Evolutionary conservation across 1,140 invertebrate genomes (phyloP).

Genomic region (Polypedilum pembai): DNA sequence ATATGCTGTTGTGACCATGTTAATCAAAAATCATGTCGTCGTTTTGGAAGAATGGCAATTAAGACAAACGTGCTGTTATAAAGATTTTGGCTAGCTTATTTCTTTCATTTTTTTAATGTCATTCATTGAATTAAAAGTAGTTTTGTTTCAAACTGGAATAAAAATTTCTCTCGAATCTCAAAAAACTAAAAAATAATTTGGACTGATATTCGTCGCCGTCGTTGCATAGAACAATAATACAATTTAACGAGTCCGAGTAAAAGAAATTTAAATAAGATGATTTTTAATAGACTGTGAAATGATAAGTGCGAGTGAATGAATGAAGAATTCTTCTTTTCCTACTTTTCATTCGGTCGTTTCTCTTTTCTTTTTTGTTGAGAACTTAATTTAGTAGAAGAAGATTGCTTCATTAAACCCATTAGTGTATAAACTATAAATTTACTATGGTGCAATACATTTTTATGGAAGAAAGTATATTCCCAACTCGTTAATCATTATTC

Average conservation of each 20-base stretch:
- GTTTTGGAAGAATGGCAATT: too few species aligned
- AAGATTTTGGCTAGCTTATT: too few species aligned
- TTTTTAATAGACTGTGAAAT: slow-evolving; percentile 27
- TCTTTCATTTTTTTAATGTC: too few species aligned
- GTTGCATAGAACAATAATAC: background rate
- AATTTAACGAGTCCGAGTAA: background rate
- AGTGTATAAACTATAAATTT: slow-evolving; percentile 14
- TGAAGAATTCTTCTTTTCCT: slow-evolving; percentile 5
- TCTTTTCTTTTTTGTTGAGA: background rate
- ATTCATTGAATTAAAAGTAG: too few species aligned
- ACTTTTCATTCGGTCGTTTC: background rate
- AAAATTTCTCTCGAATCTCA: too few species aligned
- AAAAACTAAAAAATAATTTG: too few species aligned
- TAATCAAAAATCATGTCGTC: slow-evolving; percentile 4
- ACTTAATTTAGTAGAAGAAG: slow-evolving; percentile 1
- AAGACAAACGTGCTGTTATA: too few species aligned
- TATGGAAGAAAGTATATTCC: background rate
- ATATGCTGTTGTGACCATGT: background rate
- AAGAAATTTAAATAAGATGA: background rate
- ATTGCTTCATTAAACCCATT: background rate
- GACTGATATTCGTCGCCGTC: too few species aligned
- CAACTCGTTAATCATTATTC: slow-evolving; percentile 17
- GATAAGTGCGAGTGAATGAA: background rate
- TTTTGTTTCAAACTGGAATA: too few species aligned
- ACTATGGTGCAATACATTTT: background rate